Percentiles rank a stretch among this genome's conserved stretches.
Evolutionary conservation across 2,113 vertebrate species (phyloP).

Genomic region (Phainopepla nitens): DNA sequence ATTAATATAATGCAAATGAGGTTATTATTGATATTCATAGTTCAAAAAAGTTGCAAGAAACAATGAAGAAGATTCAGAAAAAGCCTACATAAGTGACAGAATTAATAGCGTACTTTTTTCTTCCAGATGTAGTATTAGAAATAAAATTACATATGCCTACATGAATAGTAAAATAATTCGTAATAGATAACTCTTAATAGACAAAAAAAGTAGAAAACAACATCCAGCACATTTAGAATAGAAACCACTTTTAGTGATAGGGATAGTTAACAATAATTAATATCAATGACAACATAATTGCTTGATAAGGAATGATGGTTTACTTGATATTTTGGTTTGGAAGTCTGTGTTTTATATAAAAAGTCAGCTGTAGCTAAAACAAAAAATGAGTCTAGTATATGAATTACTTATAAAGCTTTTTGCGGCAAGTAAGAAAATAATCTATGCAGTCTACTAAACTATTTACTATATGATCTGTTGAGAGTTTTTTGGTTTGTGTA

Average conservation of each 20-base stretch:
- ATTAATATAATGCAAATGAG: neutral
- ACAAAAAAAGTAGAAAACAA: neutral
- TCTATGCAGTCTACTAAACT: neutral
- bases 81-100: neutral
- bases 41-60: neutral
- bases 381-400: neutral
- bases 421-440: neutral
- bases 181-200: neutral
- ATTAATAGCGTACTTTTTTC: neutral
- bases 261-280: neutral
- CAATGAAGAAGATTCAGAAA: neutral
- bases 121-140: neutral
- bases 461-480: neutral
- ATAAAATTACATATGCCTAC: neutral
- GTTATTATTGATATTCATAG: neutral
- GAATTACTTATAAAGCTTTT: neutral
- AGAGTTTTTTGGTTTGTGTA: rapidly evolving
- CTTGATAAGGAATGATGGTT: neutral
- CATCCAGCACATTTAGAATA: neutral
- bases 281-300: neutral
- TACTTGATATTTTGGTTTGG: neutral
- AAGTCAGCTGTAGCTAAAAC: neutral
- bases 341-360: neutral
- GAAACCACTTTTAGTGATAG: neutral
- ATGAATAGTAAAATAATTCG: neutral